Percentiles rank a stretch among this genome's conserved stretches.
These are phyloP conservation scores for Amphipoea lucens DNA, from an alignment of 2,888 invertebrate species.

Conservation along the genomic window DNA sequence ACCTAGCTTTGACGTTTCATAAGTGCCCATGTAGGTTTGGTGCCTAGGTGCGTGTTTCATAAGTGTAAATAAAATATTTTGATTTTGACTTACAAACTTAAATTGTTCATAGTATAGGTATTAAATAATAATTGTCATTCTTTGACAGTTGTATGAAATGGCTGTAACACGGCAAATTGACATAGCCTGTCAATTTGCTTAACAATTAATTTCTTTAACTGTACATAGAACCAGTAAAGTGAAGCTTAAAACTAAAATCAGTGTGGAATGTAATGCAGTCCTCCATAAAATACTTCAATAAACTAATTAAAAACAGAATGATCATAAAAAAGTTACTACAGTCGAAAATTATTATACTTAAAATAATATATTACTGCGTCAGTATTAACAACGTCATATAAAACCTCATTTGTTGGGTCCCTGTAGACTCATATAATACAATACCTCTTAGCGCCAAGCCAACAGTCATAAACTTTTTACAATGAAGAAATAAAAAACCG, in stretches of 20 bases:
- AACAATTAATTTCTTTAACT: too few relatives aligned
- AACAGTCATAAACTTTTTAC: conserved; percentile 61
- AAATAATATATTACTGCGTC: conserved; percentile 46
- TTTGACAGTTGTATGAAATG: neutral
- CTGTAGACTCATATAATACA: conserved; percentile 50
- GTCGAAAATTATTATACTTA: conserved; percentile 17
- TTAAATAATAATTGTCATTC: neutral
- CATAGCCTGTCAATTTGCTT: neutral
- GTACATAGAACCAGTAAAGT: neutral
- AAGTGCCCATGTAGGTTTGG: too few relatives aligned
- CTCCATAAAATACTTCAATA: neutral
- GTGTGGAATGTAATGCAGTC: neutral
- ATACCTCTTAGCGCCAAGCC: conserved; percentile 49
- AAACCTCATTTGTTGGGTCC: conserved; percentile 56
- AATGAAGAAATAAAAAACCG: conserved; percentile 60
- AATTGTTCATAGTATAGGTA: neutral
- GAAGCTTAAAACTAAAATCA: neutral
- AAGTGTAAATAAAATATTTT: too few relatives aligned
- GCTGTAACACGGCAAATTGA: neutral
- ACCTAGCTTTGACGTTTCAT: too few relatives aligned
- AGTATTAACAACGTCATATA: conserved; percentile 51
- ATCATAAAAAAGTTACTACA: conserved; percentile 20
- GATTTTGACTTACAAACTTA: neutral
- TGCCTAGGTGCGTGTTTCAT: too few relatives aligned
- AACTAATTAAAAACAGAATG: neutral